Evolutionary conservation across 2,797 vertebrate genomes (phyloP).

Genomic region (Amblyopsis hoosieri): DNA sequence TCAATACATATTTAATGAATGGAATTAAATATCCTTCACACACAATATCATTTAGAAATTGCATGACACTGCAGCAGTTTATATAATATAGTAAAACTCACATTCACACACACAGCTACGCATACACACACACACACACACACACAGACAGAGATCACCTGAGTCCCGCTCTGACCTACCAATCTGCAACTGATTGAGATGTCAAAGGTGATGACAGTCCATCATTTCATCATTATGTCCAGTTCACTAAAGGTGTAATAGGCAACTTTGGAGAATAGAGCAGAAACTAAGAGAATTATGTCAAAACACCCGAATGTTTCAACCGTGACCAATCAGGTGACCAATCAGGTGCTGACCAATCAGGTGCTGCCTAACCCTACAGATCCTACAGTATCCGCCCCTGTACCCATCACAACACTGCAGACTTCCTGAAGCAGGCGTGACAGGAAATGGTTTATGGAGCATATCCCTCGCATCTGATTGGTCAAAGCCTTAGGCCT

Average conservation of each 20-base stretch:
- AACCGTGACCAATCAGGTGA: too few species aligned
- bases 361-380: too few species aligned
- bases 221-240: conserved; percentile 52
- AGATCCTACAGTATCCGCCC: too few species aligned
- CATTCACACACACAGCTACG: conserved; percentile 9
- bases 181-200: conserved; percentile 50
- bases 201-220: conserved; percentile 37
- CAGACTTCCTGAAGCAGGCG: too few species aligned
- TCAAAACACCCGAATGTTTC: too few species aligned
- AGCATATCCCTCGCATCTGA: too few species aligned
- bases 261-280: too few species aligned
- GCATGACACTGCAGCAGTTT: conserved; percentile 80
- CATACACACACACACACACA: conserved; percentile 18
- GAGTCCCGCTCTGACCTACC: conserved; percentile 59
- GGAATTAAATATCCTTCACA: conserved; percentile 56
- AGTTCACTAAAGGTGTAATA: conserved; percentile 17
- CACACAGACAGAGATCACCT: conserved; percentile 30
- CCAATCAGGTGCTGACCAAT: too few species aligned
- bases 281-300: too few species aligned
- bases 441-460: too few species aligned
- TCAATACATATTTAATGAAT: conserved; percentile 72
- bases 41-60: conserved; percentile 61
- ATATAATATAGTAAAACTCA: conserved; percentile 56
- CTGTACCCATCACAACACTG: too few species aligned
- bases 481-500: too few species aligned